These are phyloP conservation scores for Amazona vittata DNA, from an alignment of 2,113 vertebrate genomes.

Conservation along the genomic window DNA sequence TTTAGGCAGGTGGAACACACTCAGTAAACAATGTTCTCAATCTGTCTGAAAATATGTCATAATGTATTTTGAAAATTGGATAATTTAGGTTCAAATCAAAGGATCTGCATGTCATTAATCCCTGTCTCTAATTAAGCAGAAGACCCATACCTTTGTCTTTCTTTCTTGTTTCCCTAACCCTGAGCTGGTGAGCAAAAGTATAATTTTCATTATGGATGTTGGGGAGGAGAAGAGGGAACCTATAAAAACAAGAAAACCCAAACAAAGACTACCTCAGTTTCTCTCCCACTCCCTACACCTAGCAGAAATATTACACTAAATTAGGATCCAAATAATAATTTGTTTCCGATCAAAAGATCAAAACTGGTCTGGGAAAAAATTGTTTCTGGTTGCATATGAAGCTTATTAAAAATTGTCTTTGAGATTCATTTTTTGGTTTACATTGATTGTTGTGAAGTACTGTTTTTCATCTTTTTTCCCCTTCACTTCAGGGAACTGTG, in stretches of 20 bases:
- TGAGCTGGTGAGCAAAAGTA: background rate
- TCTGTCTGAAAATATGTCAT: background rate
- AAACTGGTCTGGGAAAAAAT: background rate
- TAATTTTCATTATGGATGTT: background rate
- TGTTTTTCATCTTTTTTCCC: background rate
- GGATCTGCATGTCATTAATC: background rate
- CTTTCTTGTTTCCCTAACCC: background rate
- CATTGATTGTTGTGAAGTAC: background rate
- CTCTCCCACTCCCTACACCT: background rate
- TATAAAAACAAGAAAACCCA: background rate
- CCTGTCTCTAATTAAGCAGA: background rate
- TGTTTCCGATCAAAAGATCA: background rate
- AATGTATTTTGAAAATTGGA: background rate
- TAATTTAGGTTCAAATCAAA: background rate
- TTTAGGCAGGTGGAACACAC: background rate
- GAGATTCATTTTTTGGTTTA: background rate
- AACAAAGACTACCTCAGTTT: background rate
- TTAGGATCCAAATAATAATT: background rate
- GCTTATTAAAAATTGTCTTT: background rate
- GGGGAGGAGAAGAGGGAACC: background rate
- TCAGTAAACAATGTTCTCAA: background rate
- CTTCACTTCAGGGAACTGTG: background rate
- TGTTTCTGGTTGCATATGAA: background rate
- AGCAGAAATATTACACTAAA: background rate
- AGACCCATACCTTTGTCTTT: background rate